phyloP scores from a whole-genome alignment of 2,113 vertebrate genomes.

The Mola mola region DNA sequence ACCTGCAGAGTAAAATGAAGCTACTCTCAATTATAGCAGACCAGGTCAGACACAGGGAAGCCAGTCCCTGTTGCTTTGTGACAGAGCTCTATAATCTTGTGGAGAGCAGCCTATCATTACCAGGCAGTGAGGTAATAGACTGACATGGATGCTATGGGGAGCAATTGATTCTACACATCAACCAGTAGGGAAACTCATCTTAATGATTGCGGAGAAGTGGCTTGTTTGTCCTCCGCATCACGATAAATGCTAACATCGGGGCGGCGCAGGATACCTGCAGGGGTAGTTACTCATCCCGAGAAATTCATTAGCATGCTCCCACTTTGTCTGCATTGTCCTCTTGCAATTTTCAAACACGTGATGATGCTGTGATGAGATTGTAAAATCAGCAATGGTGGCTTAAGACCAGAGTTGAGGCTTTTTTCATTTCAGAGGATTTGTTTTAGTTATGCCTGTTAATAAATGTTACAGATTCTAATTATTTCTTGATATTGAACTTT shows the following conservation, averaged over 20 bases:
- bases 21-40: conserved; percentile 71
- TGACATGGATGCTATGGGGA: conserved; percentile 84
- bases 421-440: background rate
- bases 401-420: background rate
- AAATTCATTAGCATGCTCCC: conserved; percentile 55
- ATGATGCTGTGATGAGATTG: conserved; percentile 18
- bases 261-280: conserved; percentile 46
- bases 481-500: background rate
- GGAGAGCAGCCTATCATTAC: conserved; percentile 83
- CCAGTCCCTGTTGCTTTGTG: conserved; percentile 79
- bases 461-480: background rate
- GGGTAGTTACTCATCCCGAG: conserved; percentile 57
- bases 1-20: conserved; percentile 65
- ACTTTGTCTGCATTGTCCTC: conserved; percentile 16
- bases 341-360: conserved; percentile 33
- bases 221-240: conserved; percentile 76
- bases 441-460: conserved; percentile 2
- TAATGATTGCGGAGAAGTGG: conserved; percentile 78
- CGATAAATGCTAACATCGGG: conserved; percentile 72
- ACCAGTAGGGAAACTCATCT: conserved; percentile 78
- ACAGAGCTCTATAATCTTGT: conserved; percentile 80
- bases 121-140: conserved; percentile 79
- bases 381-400: conserved; percentile 26
- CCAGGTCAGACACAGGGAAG: conserved; percentile 71
- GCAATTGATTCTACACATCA: conserved; percentile 85